A percentile compares a stretch with the other conserved stretches of the same genome.
Conservation (phyloP, 2,797 vertebrate genomes). For the Gambusia yucatana region DNA sequence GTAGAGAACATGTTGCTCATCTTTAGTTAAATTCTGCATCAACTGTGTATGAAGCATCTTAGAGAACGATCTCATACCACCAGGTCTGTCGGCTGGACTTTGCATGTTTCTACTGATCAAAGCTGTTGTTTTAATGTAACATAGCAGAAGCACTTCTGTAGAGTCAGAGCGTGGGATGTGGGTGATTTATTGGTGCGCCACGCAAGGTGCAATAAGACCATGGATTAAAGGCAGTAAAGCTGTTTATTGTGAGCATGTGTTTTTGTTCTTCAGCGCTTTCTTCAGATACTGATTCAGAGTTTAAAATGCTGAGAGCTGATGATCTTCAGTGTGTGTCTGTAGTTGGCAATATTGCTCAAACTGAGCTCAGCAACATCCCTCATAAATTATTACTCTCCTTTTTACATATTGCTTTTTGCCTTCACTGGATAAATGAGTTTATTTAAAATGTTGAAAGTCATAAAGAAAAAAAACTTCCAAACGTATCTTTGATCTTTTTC, state of each 20-base stretch:
- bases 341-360: not conserved
- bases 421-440: not conserved
- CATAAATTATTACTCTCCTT: not conserved
- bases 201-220: not conserved
- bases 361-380: not conserved
- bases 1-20: not conserved
- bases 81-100: not conserved
- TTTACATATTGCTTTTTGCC: not conserved
- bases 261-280: not conserved
- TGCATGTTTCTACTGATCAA: not conserved
- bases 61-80: not conserved
- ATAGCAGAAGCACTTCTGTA: not conserved
- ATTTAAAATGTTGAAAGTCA: not conserved
- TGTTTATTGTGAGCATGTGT: not conserved
- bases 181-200: not conserved
- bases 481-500: not conserved
- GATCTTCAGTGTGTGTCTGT: not conserved
- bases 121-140: not conserved
- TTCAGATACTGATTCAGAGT: conserved; percentile 1
- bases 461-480: not conserved
- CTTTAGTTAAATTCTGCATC: not conserved
- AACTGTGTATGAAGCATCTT: not conserved
- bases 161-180: not conserved
- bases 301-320: not conserved
- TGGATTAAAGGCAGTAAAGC: not conserved